Percentiles rank a stretch among this genome's conserved stretches.
These are phyloP conservation scores for Zaprionus obscuricornis DNA, from an alignment of 2,888 invertebrate species.

Conservation along the genomic window DNA sequence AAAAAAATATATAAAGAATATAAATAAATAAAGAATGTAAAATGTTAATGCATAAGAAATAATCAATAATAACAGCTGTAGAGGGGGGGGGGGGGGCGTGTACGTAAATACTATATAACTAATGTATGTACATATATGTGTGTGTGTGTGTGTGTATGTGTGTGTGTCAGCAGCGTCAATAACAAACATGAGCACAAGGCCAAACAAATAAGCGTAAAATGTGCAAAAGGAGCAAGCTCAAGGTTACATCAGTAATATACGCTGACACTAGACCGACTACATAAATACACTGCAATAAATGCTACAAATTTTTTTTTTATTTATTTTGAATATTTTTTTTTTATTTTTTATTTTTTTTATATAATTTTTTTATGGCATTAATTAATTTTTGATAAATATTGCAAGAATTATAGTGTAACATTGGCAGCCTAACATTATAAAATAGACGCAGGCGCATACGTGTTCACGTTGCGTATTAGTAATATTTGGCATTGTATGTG, in stretches of 20 bases:
- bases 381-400: no score
- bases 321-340: no score
- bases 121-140: slow-evolving; percentile 1
- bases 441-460: slow-evolving; percentile 66
- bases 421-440: slow-evolving; percentile 53
- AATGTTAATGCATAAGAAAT: slow-evolving; percentile 8
- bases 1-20: no score
- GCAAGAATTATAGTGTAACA: not conserved
- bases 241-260: slow-evolving; percentile 23
- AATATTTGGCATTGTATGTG: slow-evolving; percentile 9
- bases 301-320: no score
- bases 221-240: slow-evolving; percentile 49
- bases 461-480: slow-evolving; percentile 54
- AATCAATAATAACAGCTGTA: slow-evolving; percentile 39
- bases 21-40: slow-evolving; percentile 26
- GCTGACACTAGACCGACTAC: not conserved
- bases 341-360: no score
- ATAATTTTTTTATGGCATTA: no score
- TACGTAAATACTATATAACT: slow-evolving; percentile 21
- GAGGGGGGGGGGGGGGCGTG: slow-evolving; percentile 4
- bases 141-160: slow-evolving; percentile 13
- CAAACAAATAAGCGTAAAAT: slow-evolving; percentile 63
- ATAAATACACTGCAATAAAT: slow-evolving; percentile 16
- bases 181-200: slow-evolving; percentile 60
- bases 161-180: slow-evolving; percentile 33